These are phyloP conservation scores for Monoplex corrugatus DNA, from an alignment of 2,888 invertebrate genomes.

Conservation along the genomic window DNA sequence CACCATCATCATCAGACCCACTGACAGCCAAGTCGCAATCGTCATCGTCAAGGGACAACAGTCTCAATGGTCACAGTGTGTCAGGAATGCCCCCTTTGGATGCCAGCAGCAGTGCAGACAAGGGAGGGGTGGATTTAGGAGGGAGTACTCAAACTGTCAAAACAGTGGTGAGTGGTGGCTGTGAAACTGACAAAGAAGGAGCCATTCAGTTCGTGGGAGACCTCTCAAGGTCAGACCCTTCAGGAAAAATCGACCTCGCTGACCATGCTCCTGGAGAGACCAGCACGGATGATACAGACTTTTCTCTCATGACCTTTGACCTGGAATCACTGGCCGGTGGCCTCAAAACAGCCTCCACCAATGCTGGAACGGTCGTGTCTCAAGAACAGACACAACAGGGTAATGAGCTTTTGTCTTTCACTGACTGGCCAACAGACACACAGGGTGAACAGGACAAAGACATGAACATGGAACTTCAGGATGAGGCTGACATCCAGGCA, in stretches of 20 bases:
- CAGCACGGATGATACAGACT: neutral
- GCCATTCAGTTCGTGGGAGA: neutral
- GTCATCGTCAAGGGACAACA: neutral
- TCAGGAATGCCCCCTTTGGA: slow-evolving; percentile 6
- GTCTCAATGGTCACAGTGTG: neutral
- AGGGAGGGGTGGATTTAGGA: too few species aligned
- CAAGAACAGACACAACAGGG: neutral
- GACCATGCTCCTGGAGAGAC: slow-evolving; percentile 20
- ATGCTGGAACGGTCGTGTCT: neutral
- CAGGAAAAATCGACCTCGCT: neutral
- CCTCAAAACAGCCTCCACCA: neutral
- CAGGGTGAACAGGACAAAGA: neutral
- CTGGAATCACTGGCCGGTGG: neutral
- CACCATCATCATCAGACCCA: slow-evolving; percentile 1
- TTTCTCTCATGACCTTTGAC: neutral
- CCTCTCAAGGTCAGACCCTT: neutral
- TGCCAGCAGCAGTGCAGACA: neutral
- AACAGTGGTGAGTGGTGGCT: neutral
- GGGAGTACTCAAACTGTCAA: too few species aligned
- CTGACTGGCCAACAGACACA: neutral
- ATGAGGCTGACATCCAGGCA: slow-evolving; percentile 17
- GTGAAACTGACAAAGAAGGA: too few species aligned
- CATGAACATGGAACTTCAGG: neutral
- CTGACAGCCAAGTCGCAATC: neutral
- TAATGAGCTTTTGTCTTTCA: neutral